Evolutionary conservation across 2,797 vertebrate genomes (phyloP).

Genomic region (Sylvia borin): DNA sequence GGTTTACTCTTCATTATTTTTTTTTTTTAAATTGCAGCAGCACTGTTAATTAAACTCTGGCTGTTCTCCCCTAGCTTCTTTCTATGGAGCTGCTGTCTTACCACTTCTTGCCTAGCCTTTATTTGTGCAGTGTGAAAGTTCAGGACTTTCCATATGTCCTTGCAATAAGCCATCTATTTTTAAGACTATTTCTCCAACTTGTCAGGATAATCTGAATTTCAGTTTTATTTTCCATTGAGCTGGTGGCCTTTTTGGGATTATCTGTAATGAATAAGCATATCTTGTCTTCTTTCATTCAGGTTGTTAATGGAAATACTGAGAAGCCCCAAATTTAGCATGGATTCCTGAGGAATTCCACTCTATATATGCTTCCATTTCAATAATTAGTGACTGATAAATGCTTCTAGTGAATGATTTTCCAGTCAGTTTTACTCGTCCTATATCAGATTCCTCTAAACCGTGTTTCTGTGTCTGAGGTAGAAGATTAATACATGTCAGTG

Average conservation of each 20-base stretch:
- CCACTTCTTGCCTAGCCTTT: neutral
- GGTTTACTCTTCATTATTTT: neutral
- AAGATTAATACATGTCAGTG: neutral
- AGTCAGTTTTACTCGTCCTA: neutral
- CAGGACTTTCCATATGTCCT: neutral
- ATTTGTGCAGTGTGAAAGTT: neutral
- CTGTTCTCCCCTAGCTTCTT: neutral
- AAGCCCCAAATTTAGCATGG: neutral
- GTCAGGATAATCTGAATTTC: slow-evolving; percentile 1
- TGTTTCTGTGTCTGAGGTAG: neutral
- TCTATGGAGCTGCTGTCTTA: neutral
- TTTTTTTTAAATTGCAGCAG: neutral
- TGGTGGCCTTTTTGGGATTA: neutral
- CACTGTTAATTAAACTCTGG: neutral
- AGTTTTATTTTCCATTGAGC: neutral
- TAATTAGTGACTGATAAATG: neutral
- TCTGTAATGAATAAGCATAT: neutral
- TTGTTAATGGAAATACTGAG: neutral
- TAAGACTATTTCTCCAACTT: neutral
- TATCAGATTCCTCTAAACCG: neutral
- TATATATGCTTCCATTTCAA: neutral
- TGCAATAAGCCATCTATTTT: neutral
- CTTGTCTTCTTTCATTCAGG: neutral
- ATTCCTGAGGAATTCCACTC: neutral
- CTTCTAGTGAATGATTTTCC: neutral